Evolutionary conservation across 2,888 invertebrate genomes (phyloP), one percentile per base, ranked within the genome.

Genomic region (Xestia rhomboidea): DNA sequence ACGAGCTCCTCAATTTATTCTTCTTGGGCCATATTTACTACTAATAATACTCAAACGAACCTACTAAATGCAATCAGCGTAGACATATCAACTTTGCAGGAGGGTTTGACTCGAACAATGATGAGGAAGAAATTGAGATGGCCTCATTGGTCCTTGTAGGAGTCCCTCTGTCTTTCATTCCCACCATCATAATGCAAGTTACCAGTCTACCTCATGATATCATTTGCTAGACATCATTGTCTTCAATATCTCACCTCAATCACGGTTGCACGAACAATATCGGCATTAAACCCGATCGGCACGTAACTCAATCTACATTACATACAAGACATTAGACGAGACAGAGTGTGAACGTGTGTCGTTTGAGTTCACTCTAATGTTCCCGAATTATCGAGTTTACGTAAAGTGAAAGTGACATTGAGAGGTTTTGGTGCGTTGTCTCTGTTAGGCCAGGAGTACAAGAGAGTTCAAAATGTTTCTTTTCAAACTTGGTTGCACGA

Each of bases 271-370:
- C 57, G 71, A 80, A n/a, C 68, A 34, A 54, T 54, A 69, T 68
- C 57, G 64, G 30, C 21, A 41, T 62, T 64, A 67, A 72, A 64
- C 51, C 57, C 49, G n/a, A 51, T 44, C 44, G n/a, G 76, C 62
- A 81, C 79, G 84, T 84, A 79, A 70, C 73, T 73, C 74, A 77
- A 83, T 83, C 62, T 81, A 73, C 46, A 71, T 83, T 83, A 85
- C 54, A 71, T 27, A 62, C 85, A 81, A 73, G 38, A 77, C 85
- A 85, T 85, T 83, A 82, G 30, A 49, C 81, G 57, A 51, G 81
- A 63, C 66, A 49, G 27, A 68, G 21, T 57, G 57, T 46, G 11
- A 49, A 71, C 69, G 62, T 79, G 68, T 68, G 60, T 46, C 57
- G 41, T 67, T 30, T 67, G 66, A 49, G 11, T 51, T 27, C 62